Evolutionary conservation across 2,113 vertebrate genomes (phyloP).

Genomic region (Stomatorhinus ivindoensis): DNA sequence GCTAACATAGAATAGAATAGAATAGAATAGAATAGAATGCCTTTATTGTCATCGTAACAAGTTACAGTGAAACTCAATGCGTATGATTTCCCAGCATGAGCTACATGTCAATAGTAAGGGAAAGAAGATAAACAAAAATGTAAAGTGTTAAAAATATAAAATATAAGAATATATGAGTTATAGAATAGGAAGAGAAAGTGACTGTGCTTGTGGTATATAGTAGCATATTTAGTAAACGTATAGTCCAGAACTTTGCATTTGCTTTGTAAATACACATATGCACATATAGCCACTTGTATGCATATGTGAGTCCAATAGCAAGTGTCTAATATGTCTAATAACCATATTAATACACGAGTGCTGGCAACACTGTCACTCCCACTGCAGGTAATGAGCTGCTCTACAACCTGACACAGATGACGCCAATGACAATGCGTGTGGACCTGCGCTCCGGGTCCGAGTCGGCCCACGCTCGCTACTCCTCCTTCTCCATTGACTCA

Average conservation of each 20-base stretch:
- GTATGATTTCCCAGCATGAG: not conserved
- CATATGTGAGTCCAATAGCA: not conserved
- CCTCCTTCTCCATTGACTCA: slow-evolving; percentile 41
- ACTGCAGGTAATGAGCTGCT: slow-evolving; percentile 52
- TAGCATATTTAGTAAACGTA: not conserved
- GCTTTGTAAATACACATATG: not conserved
- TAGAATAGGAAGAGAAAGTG: not conserved
- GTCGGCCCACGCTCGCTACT: slow-evolving; percentile 47
- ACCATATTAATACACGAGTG: not conserved
- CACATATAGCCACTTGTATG: not conserved
- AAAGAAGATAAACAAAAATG: not conserved
- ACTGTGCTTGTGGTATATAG: not conserved
- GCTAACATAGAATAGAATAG: not conserved
- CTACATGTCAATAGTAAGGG: not conserved
- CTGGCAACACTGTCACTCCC: not conserved
- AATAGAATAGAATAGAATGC: not conserved
- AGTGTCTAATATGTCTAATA: not conserved
- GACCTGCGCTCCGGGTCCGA: slow-evolving; percentile 46
- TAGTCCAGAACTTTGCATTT: not conserved
- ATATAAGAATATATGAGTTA: not conserved
- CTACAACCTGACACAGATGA: slow-evolving; percentile 46
- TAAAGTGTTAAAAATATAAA: not conserved
- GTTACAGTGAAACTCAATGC: not conserved
- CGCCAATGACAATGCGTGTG: slow-evolving; percentile 44
- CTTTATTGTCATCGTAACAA: not conserved